phyloP scores from a whole-genome alignment of 2,113 vertebrate species.

The Pandion haliaetus region DNA sequence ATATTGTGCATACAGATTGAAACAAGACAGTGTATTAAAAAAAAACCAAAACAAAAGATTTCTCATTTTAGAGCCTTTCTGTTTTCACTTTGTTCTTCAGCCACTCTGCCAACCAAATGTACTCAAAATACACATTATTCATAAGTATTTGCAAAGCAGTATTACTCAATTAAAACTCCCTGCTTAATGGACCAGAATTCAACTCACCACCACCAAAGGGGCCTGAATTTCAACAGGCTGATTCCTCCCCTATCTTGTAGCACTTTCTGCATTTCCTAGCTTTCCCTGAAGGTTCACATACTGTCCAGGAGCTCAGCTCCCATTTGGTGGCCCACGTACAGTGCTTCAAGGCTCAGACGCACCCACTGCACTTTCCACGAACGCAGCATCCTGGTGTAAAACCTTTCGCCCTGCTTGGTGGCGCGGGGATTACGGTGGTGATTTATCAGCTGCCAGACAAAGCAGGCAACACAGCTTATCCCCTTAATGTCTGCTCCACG shows the following conservation, averaged over 20 bases:
- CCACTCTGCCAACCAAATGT: not conserved
- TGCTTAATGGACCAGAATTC: not conserved
- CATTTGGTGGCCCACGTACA: accelerated
- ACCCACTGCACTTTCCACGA: not conserved
- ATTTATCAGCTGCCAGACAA: not conserved
- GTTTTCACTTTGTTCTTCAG: not conserved
- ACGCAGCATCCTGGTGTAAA: not conserved
- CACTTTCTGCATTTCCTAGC: not conserved
- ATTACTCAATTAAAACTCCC: slow-evolving; percentile 7
- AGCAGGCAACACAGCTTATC: not conserved
- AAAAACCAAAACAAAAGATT: not conserved
- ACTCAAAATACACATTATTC: not conserved
- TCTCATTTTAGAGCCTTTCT: not conserved
- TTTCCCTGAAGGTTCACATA: not conserved
- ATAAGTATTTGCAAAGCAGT: not conserved
- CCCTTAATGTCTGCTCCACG: not conserved
- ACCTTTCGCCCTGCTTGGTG: not conserved
- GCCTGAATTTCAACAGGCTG: not conserved
- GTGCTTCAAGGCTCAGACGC: too few species aligned
- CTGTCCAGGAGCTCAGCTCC: not conserved
- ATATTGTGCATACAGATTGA: not conserved
- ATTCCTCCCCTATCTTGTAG: not conserved
- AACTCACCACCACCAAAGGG: not conserved
- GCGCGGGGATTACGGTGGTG: not conserved
- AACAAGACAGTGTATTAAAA: not conserved